Base-by-base conservation (phyloP, 2,113 vertebrate genomes). In the Irena cyanogastra region DNA sequence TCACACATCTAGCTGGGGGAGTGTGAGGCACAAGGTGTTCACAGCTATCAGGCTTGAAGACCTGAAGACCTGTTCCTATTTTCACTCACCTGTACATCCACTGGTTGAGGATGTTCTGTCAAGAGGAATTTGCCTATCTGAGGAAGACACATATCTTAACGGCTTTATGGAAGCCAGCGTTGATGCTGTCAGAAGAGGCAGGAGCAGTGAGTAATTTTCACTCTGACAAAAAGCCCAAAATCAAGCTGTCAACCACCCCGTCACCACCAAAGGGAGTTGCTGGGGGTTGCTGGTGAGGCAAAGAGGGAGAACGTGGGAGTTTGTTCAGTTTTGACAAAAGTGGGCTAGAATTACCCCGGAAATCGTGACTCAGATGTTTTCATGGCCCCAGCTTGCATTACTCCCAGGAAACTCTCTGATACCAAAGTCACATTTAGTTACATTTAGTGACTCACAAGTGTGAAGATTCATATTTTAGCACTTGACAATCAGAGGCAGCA, bases 391-490 rank as follows among this genome's bases (percentile, higher is more conserved):
- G 96, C 97, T 97, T 97, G 97, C 96, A 98, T 97, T 98, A 98
- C 98, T 98, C 98, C 97, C 97, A 99, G 98, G 98, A 98, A 99
- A 98, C 94, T 97, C 97, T 98, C 98, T 97, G 98, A 98, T 98
- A 97, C 97, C 97, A 90, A 98, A 98, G 98, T 98, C 98, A 98
- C 98, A 98, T 98, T 98, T 98, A 98, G 98, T 98, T 98, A 98
- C 98, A 98, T 98, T 98, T 89, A 97, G 98, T 99, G 99, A 99
- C 98, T 99, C 99, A 99, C 98, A 99, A 98, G 99, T 99, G 99
- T 98, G 99, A 99, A 99, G 95, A 98, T 98, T 99, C 97, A 97
- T 99, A 98, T 99, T 99, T 99, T 99, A 99, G 98, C 99, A 99
- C 99, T 98, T 98, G 98, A 96, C 97, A 98, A 98, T 97, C 98